Conservation (phyloP, 2,113 vertebrate species). For the Pica pica region DNA sequence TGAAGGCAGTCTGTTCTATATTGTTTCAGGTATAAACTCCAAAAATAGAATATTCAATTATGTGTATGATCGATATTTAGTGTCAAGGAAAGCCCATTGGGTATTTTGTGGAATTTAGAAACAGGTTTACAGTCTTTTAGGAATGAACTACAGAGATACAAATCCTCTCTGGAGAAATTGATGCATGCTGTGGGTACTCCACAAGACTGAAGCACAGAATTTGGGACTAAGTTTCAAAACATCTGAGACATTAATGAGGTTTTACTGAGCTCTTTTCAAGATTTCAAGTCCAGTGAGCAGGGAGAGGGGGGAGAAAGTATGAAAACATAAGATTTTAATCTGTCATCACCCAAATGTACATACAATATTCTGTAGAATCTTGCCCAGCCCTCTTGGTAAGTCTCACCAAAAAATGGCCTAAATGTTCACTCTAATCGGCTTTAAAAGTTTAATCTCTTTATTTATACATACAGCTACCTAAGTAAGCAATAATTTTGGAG, state of each 20-base stretch:
- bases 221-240: neutral
- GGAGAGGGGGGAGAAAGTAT: neutral
- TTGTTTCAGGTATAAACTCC: neutral
- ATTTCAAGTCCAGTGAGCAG: neutral
- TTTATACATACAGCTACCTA: neutral
- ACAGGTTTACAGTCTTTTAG: neutral
- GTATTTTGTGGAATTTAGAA: neutral
- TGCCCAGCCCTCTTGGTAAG: neutral
- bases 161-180: neutral
- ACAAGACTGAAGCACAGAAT: neutral
- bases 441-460: neutral
- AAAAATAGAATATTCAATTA: slow-evolving; percentile 15
- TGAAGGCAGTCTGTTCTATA: neutral
- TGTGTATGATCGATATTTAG: neutral
- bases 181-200: neutral
- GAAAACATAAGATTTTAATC: neutral
- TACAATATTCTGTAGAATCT: neutral
- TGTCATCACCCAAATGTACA: neutral
- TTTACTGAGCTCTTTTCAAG: neutral
- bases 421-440: neutral
- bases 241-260: neutral
- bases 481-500: neutral
- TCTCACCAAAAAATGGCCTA: neutral
- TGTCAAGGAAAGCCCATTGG: neutral
- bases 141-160: neutral